A percentile compares a stretch with the other conserved stretches of the same genome.
These are phyloP conservation scores for Corythornis cristatus DNA, from an alignment of 2,113 vertebrate species.

Conservation along the genomic window DNA sequence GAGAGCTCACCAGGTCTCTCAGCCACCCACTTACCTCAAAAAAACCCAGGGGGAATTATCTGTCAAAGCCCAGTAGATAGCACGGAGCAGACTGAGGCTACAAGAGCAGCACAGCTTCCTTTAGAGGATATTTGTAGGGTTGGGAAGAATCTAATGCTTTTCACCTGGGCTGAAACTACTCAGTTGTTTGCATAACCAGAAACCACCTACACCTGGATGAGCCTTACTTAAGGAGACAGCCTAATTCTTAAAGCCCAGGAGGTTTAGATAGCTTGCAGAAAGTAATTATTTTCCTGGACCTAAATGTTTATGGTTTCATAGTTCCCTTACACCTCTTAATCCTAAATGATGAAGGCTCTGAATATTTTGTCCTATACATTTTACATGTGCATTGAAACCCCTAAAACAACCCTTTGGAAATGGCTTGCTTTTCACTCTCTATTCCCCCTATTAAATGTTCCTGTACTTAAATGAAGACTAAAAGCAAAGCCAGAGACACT, in stretches of 20 bases:
- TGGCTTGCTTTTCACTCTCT: not conserved
- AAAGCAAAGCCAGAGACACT: not conserved
- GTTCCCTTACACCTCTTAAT: not conserved
- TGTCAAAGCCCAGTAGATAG: not conserved
- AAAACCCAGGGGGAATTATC: not conserved
- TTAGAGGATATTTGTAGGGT: rapidly evolving
- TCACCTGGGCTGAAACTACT: not conserved
- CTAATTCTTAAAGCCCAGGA: not conserved
- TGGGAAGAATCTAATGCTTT: not conserved
- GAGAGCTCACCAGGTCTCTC: not conserved
- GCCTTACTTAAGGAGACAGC: not conserved
- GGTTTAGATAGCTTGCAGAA: not conserved
- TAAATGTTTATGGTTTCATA: not conserved
- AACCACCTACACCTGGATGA: not conserved
- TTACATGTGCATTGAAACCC: rapidly evolving
- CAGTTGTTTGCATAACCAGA: not conserved
- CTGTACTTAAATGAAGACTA: not conserved
- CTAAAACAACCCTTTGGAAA: not conserved
- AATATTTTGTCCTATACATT: not conserved
- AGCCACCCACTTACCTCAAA: not conserved
- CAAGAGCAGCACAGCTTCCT: not conserved
- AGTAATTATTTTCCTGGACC: not conserved
- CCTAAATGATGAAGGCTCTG: not conserved
- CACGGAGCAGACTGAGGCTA: not conserved
- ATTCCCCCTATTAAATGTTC: not conserved